These are phyloP conservation scores for Epizoanthus illoricatus DNA, from an alignment of 92 coral and sea anemone species.

Conservation along the genomic window DNA sequence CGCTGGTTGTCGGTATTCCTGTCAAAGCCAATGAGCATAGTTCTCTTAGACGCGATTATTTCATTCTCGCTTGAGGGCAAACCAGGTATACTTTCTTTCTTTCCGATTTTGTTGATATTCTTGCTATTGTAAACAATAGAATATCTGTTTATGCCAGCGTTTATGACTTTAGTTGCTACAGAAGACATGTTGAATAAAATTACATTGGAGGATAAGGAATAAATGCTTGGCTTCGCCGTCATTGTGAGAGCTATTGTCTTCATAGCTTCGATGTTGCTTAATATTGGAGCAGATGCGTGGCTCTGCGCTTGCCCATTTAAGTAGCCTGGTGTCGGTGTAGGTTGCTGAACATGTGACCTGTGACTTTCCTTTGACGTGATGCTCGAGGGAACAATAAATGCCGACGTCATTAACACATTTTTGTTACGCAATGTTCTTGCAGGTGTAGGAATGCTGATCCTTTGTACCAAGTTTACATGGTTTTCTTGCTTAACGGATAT, in stretches of 20 bases:
- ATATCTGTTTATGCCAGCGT: background rate
- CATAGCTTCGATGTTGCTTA: background rate
- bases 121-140: background rate
- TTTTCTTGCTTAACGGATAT: background rate
- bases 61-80: background rate
- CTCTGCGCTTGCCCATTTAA: background rate
- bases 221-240: background rate
- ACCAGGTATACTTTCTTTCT: background rate
- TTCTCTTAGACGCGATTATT: background rate
- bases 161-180: background rate
- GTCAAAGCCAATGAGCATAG: background rate
- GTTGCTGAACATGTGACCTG: background rate
- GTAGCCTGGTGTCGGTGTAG: background rate
- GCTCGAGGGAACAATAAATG: background rate
- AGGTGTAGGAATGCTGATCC: background rate
- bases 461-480: background rate
- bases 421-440: background rate
- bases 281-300: background rate
- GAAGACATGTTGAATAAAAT: background rate
- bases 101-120: background rate
- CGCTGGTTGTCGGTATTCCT: too few relatives aligned
- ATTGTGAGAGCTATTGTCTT: background rate
- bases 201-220: background rate
- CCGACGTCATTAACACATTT: too few relatives aligned
- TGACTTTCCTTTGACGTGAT: background rate